Conservation (phyloP, 1,140 invertebrate genomes). For the Orchesella cincta region DNA sequence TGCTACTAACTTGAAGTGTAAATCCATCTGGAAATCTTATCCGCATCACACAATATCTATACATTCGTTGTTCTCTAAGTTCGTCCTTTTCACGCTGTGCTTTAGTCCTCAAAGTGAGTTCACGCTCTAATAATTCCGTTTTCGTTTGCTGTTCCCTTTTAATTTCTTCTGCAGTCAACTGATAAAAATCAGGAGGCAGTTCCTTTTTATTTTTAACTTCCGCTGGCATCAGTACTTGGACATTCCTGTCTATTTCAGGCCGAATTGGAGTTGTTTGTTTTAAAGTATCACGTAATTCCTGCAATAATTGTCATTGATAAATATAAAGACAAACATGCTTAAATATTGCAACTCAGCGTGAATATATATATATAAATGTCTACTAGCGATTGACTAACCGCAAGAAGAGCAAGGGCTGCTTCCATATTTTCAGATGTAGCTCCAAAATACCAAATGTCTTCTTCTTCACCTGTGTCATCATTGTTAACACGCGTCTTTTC, state of each 20-base stretch:
- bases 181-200: slow-evolving; percentile 81
- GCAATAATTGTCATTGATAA: too few species aligned
- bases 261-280: slow-evolving; percentile 76
- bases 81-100: slow-evolving; percentile 89
- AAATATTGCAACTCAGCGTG: too few species aligned
- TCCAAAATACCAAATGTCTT: slow-evolving; percentile 52
- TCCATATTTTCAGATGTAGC: slow-evolving; percentile 35
- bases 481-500: slow-evolving; percentile 59
- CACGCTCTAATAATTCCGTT: slow-evolving; percentile 74
- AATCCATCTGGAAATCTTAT: slow-evolving; percentile 85
- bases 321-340: not conserved
- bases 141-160: slow-evolving; percentile 79
- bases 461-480: slow-evolving; percentile 56
- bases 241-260: slow-evolving; percentile 78
- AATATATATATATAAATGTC: not conserved
- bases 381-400: slow-evolving; percentile 24
- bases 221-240: slow-evolving; percentile 79
- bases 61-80: slow-evolving; percentile 72
- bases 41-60: slow-evolving; percentile 80
- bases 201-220: slow-evolving; percentile 68
- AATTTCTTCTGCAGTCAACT: slow-evolving; percentile 75
- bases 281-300: slow-evolving; percentile 59
- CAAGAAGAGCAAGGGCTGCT: slow-evolving; percentile 30
- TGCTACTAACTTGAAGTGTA: slow-evolving; percentile 72
- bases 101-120: slow-evolving; percentile 82